Percentiles rank a stretch among this genome's conserved stretches.
Conservation (phyloP, 2,113 vertebrate species). For the Nerophis ophidion region DNA sequence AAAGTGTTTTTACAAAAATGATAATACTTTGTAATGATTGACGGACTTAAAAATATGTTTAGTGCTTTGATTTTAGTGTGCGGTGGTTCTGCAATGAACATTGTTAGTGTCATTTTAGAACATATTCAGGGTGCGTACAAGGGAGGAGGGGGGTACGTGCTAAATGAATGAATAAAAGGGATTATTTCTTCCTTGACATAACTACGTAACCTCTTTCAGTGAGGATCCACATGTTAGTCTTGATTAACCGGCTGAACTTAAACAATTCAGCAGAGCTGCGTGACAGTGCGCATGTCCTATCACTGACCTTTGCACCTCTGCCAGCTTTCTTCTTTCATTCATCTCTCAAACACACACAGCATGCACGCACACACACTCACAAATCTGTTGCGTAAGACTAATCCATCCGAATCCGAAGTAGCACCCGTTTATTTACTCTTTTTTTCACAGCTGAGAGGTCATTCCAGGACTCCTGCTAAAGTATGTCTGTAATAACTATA, state of each 20-base stretch:
- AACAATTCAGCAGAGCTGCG: background rate
- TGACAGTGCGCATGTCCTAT: conserved; percentile 9
- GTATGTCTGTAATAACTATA: background rate
- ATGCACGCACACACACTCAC: background rate
- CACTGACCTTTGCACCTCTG: conserved; percentile 22
- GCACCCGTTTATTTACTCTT: conserved; percentile 43
- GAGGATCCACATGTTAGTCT: background rate
- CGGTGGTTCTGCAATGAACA: no score
- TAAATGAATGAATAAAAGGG: background rate
- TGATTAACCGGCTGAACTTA: conserved; percentile 15
- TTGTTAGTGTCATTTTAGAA: no score
- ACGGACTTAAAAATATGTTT: no score
- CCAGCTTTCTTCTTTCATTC: conserved; percentile 46
- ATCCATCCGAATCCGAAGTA: conserved; percentile 36
- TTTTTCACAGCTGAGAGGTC: conserved; percentile 6
- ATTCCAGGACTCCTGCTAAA: background rate
- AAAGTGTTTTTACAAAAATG: no score
- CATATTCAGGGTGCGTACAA: no score
- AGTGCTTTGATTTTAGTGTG: no score
- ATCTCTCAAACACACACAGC: conserved; percentile 17
- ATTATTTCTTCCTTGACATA: conserved; percentile 25
- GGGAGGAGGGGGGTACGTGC: background rate
- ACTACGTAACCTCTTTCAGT: background rate
- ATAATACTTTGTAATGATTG: no score
- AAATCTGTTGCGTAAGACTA: conserved; percentile 70